Evolutionary conservation across 2,888 invertebrate species (phyloP), one percentile per base, ranked within the genome.

Genomic region (Meteorus cinctellus): DNA sequence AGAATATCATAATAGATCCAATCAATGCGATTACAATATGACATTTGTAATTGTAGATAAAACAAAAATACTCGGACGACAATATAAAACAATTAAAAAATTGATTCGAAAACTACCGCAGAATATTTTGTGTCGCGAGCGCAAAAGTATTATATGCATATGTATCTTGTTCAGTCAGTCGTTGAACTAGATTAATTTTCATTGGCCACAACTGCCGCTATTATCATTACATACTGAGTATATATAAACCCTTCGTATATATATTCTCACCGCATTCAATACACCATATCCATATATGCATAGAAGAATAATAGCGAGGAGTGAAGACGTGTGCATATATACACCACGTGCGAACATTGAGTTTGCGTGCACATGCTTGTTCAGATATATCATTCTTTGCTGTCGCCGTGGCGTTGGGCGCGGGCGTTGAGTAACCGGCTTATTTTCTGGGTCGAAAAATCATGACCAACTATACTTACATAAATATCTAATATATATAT

Each of bases 121-220:
- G 8, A 41, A 41, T 55, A n/a, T 55, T 55, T 55, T 19, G 19
- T 55, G 2, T 16, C 48, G n/a, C n/a, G n/a, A 0, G n/a, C 16
- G 48, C 48, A 48, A 48, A 48, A 48, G 8, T 41, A 41, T 41
- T 41, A 10, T 41, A 12, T 41, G 12, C 2, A 12, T 41, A 41
- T 41, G 16, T 48, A 48, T 48, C 19, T 24, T 8, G 19, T 1
- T 41, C 41, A n/a, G 19, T 55, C 48, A 75, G 65, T 75, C 65
- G 48, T 70, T 55, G 70, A 65, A 65, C 62, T 70, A 70, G 65
- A 75, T 75, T 70, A 75, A 75, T 70, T 75, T 75, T 65, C 65
- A 75, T 75, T 70, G 70, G 75, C 63, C 41, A 60, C 60, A 59
- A 70, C 51, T 29, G 60, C 27, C 29, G 41, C 45, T 29, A 71